A percentile compares a stretch with the other conserved stretches of the same genome.
phyloP scores from a whole-genome alignment of 1,140 invertebrate genomes.

The Leptinotarsa lineolata region DNA sequence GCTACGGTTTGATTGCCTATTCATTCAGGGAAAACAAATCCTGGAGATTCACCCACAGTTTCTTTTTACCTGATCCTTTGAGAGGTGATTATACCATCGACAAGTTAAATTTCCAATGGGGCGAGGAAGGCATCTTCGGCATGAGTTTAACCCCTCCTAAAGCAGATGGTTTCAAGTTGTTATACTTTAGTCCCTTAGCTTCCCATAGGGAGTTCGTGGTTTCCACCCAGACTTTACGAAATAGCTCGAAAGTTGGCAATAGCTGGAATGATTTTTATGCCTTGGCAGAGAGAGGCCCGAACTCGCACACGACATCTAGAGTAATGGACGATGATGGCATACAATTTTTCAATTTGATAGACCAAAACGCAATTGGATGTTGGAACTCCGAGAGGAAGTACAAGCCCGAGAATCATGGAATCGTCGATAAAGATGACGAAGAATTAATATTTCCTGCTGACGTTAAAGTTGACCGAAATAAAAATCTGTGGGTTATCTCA shows the following conservation, averaged over 20 bases:
- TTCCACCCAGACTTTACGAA: constrained; percentile 71
- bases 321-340: constrained; percentile 74
- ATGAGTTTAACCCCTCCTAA: constrained; percentile 70
- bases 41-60: constrained; percentile 76
- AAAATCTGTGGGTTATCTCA: constrained; percentile 76
- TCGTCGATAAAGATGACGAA: constrained; percentile 74
- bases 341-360: constrained; percentile 76
- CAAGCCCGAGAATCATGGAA: constrained; percentile 66
- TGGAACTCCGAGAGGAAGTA: constrained; percentile 74
- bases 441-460: constrained; percentile 78
- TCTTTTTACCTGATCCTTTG: constrained; percentile 78
- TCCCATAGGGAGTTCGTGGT: constrained; percentile 78
- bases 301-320: constrained; percentile 71
- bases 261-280: constrained; percentile 75
- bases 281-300: constrained; percentile 67
- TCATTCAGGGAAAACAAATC: constrained; percentile 75
- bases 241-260: constrained; percentile 66
- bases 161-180: constrained; percentile 67
- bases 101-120: constrained; percentile 81
- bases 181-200: constrained; percentile 78
- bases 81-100: constrained; percentile 77
- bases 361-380: constrained; percentile 79
- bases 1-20: constrained; percentile 78
- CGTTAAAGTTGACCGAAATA: constrained; percentile 71
- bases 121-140: constrained; percentile 78